A percentile compares a stretch with the other conserved stretches of the same genome.
phyloP scores from a whole-genome alignment of 2,888 invertebrate genomes.

The Caenorhabditis panamensis region DNA sequence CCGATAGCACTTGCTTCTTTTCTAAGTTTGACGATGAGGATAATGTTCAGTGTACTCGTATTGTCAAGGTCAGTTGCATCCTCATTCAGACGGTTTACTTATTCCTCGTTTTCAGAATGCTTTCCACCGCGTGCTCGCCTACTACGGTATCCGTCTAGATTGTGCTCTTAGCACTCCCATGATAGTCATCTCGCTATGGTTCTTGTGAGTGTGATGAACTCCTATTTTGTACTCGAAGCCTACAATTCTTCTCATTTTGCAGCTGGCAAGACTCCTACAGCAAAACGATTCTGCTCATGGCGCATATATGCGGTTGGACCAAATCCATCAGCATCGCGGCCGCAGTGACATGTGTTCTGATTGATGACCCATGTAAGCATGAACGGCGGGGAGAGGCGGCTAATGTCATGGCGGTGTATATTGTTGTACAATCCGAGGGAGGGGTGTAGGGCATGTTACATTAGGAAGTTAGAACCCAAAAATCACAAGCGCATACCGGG shows the following conservation, averaged over 20 bases:
- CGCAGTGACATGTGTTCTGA: slow-evolving; percentile 31
- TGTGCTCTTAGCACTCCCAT: slow-evolving; percentile 33
- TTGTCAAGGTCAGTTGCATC: not conserved
- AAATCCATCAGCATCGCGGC: slow-evolving; percentile 22
- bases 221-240: not conserved
- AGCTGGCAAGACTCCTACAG: slow-evolving; percentile 22
- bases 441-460: too few species aligned
- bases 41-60: not conserved
- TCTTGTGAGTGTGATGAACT: slow-evolving; percentile 25
- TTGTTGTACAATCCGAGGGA: not conserved
- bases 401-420: not conserved
- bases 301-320: slow-evolving; percentile 18
- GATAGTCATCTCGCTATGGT: slow-evolving; percentile 25
- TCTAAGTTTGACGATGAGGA: not conserved
- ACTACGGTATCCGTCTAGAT: slow-evolving; percentile 37
- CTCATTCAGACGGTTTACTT: too few species aligned
- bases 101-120: not conserved
- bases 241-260: slow-evolving; percentile 11
- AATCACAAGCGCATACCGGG: too few species aligned
- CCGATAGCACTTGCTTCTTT: slow-evolving; percentile 25
- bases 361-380: slow-evolving; percentile 44
- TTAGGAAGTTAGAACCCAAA: too few species aligned
- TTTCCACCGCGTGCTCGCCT: slow-evolving; percentile 8
- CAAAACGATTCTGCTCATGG: not conserved
- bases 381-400: not conserved